phyloP scores from a whole-genome alignment of 1,140 invertebrate genomes.

The Rhynchophorus ferrugineus region DNA sequence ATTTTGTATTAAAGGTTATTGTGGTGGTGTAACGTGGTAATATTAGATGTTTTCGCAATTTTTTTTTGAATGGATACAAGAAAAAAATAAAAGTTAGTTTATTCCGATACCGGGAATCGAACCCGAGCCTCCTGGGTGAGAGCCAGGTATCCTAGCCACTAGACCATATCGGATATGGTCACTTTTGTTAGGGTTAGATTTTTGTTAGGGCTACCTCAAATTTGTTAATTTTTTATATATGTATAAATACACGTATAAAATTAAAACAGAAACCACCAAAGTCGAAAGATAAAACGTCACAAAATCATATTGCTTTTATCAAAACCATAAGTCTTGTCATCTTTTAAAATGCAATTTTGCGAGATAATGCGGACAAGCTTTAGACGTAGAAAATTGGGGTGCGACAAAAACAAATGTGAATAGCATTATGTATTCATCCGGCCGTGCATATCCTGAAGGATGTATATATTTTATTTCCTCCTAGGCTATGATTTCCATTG shows the following conservation, averaged over 20 bases:
- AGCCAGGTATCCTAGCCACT: constrained; percentile 34
- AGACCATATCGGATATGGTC: constrained; percentile 35
- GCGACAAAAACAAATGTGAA: constrained; percentile 41
- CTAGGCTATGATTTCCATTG: constrained; percentile 28
- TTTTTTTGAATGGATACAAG: too few relatives aligned
- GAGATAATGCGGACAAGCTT: constrained; percentile 35
- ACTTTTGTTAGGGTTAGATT: too few relatives aligned
- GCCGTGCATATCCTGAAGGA: constrained; percentile 13
- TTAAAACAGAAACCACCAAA: too few relatives aligned
- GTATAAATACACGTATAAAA: too few relatives aligned
- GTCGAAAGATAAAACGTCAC: constrained; percentile 23
- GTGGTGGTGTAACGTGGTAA: too few relatives aligned
- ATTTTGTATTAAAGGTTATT: too few relatives aligned
- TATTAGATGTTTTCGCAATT: too few relatives aligned
- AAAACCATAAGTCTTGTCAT: constrained; percentile 37
- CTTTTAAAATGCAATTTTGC: constrained; percentile 39
- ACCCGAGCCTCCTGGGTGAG: constrained; percentile 36
- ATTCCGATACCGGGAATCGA: constrained; percentile 35
- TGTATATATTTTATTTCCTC: constrained; percentile 26
- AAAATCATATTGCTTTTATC: constrained; percentile 34
- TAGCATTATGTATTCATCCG: constrained; percentile 39
- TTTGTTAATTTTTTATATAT: too few relatives aligned
- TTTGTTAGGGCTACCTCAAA: too few relatives aligned
- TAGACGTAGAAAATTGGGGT: constrained; percentile 25
- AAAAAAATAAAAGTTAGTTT: too few relatives aligned